These are phyloP conservation scores for Apostichopus leukothele DNA, from an alignment of 53 echinoderm and acorn worm genomes.

Conservation along the genomic window DNA sequence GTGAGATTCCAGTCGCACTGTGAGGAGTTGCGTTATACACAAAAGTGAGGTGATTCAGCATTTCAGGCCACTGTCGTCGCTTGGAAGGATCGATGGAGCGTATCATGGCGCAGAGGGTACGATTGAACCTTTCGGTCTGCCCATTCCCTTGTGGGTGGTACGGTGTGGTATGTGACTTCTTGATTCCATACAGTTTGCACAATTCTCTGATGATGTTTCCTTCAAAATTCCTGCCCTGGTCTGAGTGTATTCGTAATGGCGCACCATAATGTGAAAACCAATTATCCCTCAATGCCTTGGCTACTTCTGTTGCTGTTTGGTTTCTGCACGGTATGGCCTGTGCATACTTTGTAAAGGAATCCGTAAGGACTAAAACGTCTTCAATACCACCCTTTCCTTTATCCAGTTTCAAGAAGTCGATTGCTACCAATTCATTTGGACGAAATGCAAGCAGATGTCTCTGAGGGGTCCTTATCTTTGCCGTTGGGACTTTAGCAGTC, in stretches of 20 bases:
- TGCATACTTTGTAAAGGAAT: slow-evolving; percentile 66
- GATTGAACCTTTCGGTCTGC: no score
- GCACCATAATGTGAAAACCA: slow-evolving; percentile 42
- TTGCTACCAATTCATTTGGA: slow-evolving; percentile 60
- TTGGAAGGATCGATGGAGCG: no score
- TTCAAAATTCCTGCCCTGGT: slow-evolving; percentile 55
- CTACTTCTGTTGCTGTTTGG: slow-evolving; percentile 49
- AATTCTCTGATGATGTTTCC: slow-evolving; percentile 29
- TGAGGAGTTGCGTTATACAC: no score
- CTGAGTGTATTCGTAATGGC: slow-evolving; percentile 42
- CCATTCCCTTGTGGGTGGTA: no score
- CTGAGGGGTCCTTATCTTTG: slow-evolving; percentile 54
- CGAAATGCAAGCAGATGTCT: slow-evolving; percentile 61
- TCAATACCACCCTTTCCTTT: slow-evolving; percentile 58
- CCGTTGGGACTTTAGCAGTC: slow-evolving; percentile 50
- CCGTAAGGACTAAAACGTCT: slow-evolving; percentile 65
- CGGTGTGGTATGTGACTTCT: slow-evolving; percentile 31
- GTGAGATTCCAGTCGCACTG: no score
- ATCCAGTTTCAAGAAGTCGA: slow-evolving; percentile 70
- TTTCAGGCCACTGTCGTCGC: no score
- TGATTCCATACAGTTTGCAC: slow-evolving; percentile 48
- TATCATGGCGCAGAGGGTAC: no score
- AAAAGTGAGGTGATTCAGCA: no score
- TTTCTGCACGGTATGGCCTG: slow-evolving; percentile 61
- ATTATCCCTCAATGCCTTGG: slow-evolving; percentile 36